Conservation (phyloP, 2,113 vertebrate species). For the Marmota monax region DNA sequence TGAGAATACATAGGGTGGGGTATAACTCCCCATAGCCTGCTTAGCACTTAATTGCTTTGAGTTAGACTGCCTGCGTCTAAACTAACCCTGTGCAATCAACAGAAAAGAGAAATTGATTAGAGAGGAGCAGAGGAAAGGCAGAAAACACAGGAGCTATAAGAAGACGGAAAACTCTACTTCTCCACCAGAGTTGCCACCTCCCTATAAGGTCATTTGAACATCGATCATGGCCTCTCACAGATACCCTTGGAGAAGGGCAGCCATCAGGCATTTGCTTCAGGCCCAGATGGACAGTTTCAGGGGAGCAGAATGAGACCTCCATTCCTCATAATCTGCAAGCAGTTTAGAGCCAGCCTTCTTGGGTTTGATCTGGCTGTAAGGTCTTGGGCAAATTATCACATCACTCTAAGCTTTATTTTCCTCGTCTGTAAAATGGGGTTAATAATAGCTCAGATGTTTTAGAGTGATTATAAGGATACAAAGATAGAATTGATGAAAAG, state of each 20-base stretch:
- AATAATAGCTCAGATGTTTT: neutral
- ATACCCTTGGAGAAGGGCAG: neutral
- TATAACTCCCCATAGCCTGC: rapidly evolving
- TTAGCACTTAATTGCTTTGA: neutral
- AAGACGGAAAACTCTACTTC: neutral
- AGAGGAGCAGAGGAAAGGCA: neutral
- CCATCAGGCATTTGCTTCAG: neutral
- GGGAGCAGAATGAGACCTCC: neutral
- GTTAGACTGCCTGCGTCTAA: neutral
- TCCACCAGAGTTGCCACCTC: neutral
- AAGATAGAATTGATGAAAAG: neutral
- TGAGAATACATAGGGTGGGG: neutral
- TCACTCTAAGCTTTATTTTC: neutral
- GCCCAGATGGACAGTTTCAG: neutral
- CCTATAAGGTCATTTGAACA: neutral
- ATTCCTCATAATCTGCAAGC: neutral
- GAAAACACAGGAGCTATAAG: neutral
- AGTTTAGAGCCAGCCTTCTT: neutral
- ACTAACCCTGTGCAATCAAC: neutral
- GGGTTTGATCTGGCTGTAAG: neutral
- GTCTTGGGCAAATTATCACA: neutral
- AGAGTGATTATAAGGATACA: neutral
- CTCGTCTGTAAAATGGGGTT: neutral
- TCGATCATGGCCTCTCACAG: neutral
- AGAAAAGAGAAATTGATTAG: neutral